Evolutionary conservation across 2,113 vertebrate species (phyloP), one percentile per base, ranked within the genome.

Genomic region (Fregetta grallaria): DNA sequence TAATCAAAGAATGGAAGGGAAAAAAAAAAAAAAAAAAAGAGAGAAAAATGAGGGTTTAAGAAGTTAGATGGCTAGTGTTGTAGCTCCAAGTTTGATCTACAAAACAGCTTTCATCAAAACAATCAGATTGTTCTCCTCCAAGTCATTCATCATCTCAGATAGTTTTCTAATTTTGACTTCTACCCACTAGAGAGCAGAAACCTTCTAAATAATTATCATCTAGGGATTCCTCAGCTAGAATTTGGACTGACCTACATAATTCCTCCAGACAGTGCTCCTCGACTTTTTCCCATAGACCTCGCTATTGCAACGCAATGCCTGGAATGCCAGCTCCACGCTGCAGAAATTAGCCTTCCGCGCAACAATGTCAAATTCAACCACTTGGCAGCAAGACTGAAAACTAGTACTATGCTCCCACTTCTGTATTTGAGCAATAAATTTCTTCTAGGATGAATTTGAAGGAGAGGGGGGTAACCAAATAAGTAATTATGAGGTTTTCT

Each of bases 201-300:
- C 55, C 25, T 76, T 70, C 88, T 77, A 94, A 97, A 93, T 93
- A 96, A 97, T 91, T 93, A 96, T 94, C 68, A 92, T 96, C 96
- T 74, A 94, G 97, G 96, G 98, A 97, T 97, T 95, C 65, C 96
- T 97, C 55, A 42, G 59, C 59, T 88, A 82, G 94, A 98, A 96
- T 98, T 97, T 97, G 95, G 96, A 92, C 97, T 80, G 71, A 95
- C 68, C 90, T 53, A 56, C 70, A 86, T 47, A 97, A 98, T 97
- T 96, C 76, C 86, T 96, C 72, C 94, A 91, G 90, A 85, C 66
- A 92, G 92, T 71, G 72, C 92, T 97, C 94, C 95, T 96, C 86
- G 73, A 95, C 96, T 97, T 98, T 98, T 98, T 98, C 98, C 98
- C 98, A 98, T 63, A 94, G 95, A 94, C 63, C 86, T 95, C 32